phyloP scores from a whole-genome alignment of 2,113 vertebrate species.

The Labeo catla region DNA sequence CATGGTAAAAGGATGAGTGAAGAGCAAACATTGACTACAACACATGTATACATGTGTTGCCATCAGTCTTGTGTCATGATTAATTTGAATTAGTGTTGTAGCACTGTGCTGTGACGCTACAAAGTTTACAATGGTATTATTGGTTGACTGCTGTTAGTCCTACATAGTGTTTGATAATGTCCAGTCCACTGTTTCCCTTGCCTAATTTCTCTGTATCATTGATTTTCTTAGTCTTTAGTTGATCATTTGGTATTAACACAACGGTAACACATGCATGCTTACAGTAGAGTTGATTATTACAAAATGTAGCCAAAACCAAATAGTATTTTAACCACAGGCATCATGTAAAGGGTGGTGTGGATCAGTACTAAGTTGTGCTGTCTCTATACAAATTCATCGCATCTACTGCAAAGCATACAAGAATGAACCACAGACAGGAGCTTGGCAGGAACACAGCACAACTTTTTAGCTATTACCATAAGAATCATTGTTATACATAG shows the following conservation, averaged over 20 bases:
- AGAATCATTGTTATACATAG: conserved; percentile 36
- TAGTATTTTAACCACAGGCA: conserved; percentile 50
- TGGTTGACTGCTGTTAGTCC: too few relatives aligned
- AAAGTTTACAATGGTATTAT: too few relatives aligned
- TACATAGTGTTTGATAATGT: too few relatives aligned
- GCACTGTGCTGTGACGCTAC: conserved; percentile 31
- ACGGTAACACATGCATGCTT: conserved; percentile 26
- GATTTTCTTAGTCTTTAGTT: too few relatives aligned
- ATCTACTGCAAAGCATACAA: conserved; percentile 50
- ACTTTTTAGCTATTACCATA: conserved; percentile 34
- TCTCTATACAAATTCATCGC: conserved; percentile 47
- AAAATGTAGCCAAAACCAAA: conserved; percentile 35
- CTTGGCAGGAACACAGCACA: too few relatives aligned
- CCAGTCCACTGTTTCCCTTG: too few relatives aligned
- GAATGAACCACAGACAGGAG: too few relatives aligned
- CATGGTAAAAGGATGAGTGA: conserved; percentile 68
- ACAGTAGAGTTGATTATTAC: conserved; percentile 20
- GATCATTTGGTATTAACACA: background rate
- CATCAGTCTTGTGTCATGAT: conserved; percentile 53
- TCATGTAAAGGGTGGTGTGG: conserved; percentile 42
- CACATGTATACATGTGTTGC: background rate
- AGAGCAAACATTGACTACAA: conserved; percentile 49
- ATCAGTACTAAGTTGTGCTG: conserved; percentile 34
- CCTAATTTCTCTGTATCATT: too few relatives aligned
- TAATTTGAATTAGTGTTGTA: conserved; percentile 59